Conservation (phyloP, 2,113 vertebrate species). For the Thamnophis sirtalis region DNA sequence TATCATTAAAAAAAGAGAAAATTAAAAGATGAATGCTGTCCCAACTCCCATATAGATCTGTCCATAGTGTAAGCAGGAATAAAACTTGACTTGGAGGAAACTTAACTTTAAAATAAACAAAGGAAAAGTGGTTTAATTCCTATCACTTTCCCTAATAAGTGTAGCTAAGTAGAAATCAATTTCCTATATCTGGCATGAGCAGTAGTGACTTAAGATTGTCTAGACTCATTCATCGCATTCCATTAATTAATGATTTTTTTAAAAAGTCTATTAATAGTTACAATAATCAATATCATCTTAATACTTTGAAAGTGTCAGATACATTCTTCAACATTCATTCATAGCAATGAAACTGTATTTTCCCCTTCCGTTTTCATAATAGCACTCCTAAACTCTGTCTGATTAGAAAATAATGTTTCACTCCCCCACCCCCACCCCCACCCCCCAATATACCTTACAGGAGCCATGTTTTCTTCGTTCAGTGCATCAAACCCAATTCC, state of each 20-base stretch:
- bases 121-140: not conserved
- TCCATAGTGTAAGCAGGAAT: not conserved
- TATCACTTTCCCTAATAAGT: not conserved
- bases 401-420: not conserved
- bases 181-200: not conserved
- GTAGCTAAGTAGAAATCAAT: not conserved
- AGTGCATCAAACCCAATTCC: constrained; percentile 83
- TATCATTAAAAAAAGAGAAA: not conserved
- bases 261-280: not conserved
- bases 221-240: not conserved
- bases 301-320: not conserved
- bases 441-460: constrained; percentile 60
- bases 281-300: not conserved
- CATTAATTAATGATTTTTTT: not conserved
- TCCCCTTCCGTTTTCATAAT: not conserved
- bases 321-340: not conserved
- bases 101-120: not conserved
- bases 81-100: not conserved
- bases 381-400: not conserved
- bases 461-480: constrained; percentile 79
- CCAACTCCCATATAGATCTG: not conserved
- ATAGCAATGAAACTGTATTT: not conserved
- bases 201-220: not conserved
- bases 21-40: not conserved
- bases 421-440: too few relatives aligned